These are phyloP conservation scores for Phoxinus dragarum DNA, from an alignment of 2,797 vertebrate species.

Conservation along the genomic window DNA sequence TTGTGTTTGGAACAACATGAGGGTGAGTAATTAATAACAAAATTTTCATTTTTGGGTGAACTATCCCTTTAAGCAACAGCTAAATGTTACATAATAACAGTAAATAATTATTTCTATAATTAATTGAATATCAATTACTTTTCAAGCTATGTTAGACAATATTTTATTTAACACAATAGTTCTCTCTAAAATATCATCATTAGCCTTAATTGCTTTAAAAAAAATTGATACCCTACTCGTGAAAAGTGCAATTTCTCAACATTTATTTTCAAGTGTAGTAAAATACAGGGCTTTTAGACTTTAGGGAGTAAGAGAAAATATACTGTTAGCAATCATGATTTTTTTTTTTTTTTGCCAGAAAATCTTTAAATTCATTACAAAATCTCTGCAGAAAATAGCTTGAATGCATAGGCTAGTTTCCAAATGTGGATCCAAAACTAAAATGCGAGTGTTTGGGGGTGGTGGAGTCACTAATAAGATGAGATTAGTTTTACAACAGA, in stretches of 20 bases:
- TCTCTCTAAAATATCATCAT: neutral
- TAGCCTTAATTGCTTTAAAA: neutral
- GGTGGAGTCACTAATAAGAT: conserved; percentile 14
- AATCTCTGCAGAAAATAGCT: conserved; percentile 69
- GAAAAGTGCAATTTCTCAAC: neutral
- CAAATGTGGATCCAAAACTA: conserved; percentile 51
- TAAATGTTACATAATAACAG: neutral
- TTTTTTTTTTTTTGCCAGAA: conserved; percentile 11
- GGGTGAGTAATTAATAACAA: neutral
- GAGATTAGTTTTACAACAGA: conserved; percentile 15
- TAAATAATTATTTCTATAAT: neutral
- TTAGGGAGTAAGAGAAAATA: conserved; percentile 3
- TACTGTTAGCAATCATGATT: conserved; percentile 33
- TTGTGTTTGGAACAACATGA: neutral
- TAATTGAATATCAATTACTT: conserved; percentile 1
- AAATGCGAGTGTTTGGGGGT: conserved; percentile 13
- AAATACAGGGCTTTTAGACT: neutral
- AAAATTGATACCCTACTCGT: neutral
- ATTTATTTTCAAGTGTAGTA: neutral
- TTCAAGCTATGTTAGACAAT: neutral
- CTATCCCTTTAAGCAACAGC: neutral
- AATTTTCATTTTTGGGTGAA: neutral
- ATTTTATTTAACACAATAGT: neutral
- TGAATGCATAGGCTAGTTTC: conserved; percentile 61
- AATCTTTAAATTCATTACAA: conserved; percentile 62